Evolutionary conservation across 2,113 vertebrate species (phyloP).

Genomic region (Pseudopodoces humilis): DNA sequence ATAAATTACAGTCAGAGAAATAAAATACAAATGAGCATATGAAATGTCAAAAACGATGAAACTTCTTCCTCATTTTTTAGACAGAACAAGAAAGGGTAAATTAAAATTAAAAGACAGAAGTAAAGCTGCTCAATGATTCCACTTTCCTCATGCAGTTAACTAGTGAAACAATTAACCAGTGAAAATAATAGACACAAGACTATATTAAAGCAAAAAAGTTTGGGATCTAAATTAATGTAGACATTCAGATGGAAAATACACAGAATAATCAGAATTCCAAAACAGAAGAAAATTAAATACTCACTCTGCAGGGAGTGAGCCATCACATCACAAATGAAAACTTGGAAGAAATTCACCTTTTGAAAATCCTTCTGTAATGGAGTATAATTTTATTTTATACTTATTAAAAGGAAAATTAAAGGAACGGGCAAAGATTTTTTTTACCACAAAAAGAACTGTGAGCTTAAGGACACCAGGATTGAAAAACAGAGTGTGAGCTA

Average conservation of each 20-base stretch:
- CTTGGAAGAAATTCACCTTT: neutral
- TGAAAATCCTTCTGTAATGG: neutral
- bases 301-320: neutral
- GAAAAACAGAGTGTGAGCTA: neutral
- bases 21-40: constrained; percentile 3
- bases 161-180: neutral
- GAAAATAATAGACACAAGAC: neutral
- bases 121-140: neutral
- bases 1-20: constrained; percentile 33
- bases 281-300: neutral
- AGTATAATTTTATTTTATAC: neutral
- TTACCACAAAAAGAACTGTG: neutral
- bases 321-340: neutral
- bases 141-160: neutral
- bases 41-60: neutral
- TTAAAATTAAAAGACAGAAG: neutral
- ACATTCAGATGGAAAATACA: neutral
- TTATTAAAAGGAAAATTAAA: neutral
- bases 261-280: neutral
- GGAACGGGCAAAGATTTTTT: neutral
- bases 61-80: neutral
- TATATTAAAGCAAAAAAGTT: neutral
- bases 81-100: neutral
- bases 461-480: neutral
- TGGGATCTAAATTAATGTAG: neutral